Base-by-base conservation (phyloP, 2,797 vertebrate species). In the Acrocephalus scirpaceus region DNA sequence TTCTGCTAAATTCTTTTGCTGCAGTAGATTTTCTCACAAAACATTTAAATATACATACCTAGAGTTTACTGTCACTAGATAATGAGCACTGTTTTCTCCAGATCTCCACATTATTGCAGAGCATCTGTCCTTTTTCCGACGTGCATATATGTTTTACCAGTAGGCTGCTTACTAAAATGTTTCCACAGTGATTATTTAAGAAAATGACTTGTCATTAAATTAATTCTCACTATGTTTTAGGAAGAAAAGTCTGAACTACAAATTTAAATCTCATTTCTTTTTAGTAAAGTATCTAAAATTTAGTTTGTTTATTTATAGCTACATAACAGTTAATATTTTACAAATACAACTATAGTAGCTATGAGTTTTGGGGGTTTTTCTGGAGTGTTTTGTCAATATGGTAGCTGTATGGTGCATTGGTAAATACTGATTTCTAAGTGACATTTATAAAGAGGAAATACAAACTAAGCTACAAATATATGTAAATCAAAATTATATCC, bases 381-480 rank as follows among this genome's bases (percentile, higher is more conserved):
- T 73, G 11, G 13, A 81, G n/a, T 25, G 20, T 14, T 83, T 79
- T 1, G 23, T 61, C 15, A 30, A 3, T 45, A 9, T 69, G 54
- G 23, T 69, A 72, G 10, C 40, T 51, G n/a, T 92, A 36, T 5
- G 8, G 25, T 61, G 20, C 78, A 50, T 54, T 56, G 70, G 26
- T 66, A 88, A 92, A 75, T 90, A 92, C 19, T 94, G 77, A 93
- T 79, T 92, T 92, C 29, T 40, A 73, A 76, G 42, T 71, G 74
- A 34, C 26, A 50, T 45, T 89, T 89, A 73, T 75, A 51, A 84
- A 83, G 60, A 32, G 29, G 17, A 85, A 94, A 70, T 80, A 64
- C 48, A 79, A 90, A 67, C 18, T 50, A 76, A 85, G 4, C 48
- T 87, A 23, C 22, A 91, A 76, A 70, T 85, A 12, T 42, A 45